Evolutionary conservation across 2,113 vertebrate species (phyloP).

Genomic region (Corythaixoides concolor): DNA sequence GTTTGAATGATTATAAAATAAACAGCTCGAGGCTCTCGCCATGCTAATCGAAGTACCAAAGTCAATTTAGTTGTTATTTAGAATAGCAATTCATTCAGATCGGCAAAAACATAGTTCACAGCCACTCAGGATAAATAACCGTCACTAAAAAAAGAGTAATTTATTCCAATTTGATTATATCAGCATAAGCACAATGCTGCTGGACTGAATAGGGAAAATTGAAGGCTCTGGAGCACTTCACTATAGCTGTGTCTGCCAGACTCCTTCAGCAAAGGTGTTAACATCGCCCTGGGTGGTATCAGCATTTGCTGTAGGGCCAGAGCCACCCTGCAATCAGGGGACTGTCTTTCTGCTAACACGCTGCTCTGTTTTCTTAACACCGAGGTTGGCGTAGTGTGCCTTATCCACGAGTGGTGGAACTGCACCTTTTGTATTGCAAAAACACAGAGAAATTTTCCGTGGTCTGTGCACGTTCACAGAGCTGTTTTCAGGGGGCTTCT

Average conservation of each 20-base stretch:
- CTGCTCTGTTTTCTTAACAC: background rate
- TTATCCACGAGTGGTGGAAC: background rate
- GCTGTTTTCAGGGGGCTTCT: background rate
- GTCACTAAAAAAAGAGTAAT: background rate
- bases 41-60: background rate
- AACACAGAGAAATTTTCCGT: background rate
- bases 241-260: background rate
- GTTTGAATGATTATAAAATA: background rate
- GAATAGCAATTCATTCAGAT: background rate
- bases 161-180: conserved; percentile 1
- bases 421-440: background rate
- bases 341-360: background rate
- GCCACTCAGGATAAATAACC: conserved; percentile 17
- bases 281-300: accelerated
- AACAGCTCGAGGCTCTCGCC: conserved; percentile 5
- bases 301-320: background rate
- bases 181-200: background rate
- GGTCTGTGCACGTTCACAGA: accelerated
- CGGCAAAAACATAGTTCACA: background rate
- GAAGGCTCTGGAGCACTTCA: background rate
- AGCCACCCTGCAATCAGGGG: accelerated
- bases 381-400: background rate
- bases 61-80: conserved; percentile 54
- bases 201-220: background rate
- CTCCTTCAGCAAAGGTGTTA: background rate